phyloP scores from a whole-genome alignment of 2,113 vertebrate genomes.

The Osmerus eperlanus region DNA sequence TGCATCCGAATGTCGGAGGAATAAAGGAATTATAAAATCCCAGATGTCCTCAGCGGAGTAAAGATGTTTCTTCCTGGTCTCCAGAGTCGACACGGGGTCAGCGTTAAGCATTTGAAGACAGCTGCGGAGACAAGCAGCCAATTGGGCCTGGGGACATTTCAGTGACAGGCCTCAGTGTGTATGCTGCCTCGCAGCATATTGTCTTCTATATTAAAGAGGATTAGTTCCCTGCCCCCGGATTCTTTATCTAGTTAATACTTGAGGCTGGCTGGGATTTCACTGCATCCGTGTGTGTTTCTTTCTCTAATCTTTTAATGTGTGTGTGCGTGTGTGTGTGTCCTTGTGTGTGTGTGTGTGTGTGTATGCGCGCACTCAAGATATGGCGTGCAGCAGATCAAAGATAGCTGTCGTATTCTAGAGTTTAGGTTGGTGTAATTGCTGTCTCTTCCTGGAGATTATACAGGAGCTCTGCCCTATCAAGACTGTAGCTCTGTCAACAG shows the following conservation, averaged over 20 bases:
- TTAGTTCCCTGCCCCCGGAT: constrained; percentile 56
- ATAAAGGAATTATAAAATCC: constrained; percentile 44
- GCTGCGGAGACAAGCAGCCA: not conserved
- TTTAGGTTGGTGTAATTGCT: constrained; percentile 65
- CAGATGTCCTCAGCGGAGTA: constrained; percentile 9
- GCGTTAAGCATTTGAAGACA: constrained; percentile 26
- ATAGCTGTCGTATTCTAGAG: constrained; percentile 38
- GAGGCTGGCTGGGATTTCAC: constrained; percentile 52
- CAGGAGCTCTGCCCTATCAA: constrained; percentile 61
- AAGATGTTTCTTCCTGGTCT: constrained; percentile 14
- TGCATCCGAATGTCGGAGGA: not conserved
- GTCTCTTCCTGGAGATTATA: constrained; percentile 67
- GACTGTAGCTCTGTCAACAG: constrained; percentile 50
- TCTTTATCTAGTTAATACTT: constrained; percentile 59
- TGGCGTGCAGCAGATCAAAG: constrained; percentile 60
- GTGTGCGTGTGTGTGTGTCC: constrained; percentile 21
- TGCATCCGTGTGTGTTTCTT: constrained; percentile 53
- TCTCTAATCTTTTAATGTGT: constrained; percentile 58
- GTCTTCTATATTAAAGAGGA: constrained; percentile 57
- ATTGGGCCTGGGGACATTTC: not conserved
- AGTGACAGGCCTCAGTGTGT: not conserved
- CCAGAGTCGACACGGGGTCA: not conserved
- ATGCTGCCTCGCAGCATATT: constrained; percentile 42
- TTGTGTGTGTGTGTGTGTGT: constrained; percentile 23
- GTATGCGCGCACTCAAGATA: constrained; percentile 27